A percentile compares a stretch with the other conserved stretches of the same genome.
phyloP scores from a whole-genome alignment of 2,797 vertebrate genomes.

The Chelidonichthys spinosus region DNA sequence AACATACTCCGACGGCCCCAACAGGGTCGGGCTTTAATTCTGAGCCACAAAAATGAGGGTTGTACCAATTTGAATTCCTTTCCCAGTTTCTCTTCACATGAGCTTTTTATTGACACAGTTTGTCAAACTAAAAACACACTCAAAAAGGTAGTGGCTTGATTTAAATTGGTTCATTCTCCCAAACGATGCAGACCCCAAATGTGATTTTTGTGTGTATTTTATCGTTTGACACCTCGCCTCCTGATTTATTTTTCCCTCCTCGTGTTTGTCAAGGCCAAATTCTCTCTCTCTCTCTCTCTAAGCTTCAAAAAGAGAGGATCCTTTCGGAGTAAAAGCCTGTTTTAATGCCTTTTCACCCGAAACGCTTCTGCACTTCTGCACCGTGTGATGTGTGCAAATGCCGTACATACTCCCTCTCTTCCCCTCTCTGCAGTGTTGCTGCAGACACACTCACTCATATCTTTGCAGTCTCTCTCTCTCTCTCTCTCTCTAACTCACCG shows the following conservation, averaged over 20 bases:
- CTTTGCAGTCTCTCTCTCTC: slow-evolving; percentile 59
- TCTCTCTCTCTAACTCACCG: slow-evolving; percentile 27
- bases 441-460: slow-evolving; percentile 60
- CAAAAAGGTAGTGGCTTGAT: neutral
- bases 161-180: neutral
- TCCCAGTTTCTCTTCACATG: neutral
- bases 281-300: neutral
- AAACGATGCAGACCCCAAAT: slow-evolving; percentile 1
- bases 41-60: neutral
- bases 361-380: slow-evolving; percentile 40
- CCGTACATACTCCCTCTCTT: slow-evolving; percentile 42
- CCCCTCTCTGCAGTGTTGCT: slow-evolving; percentile 63
- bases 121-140: slow-evolving; percentile 5
- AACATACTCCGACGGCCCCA: neutral
- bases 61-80: slow-evolving; percentile 4
- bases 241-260: slow-evolving; percentile 20
- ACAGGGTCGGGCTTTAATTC: slow-evolving; percentile 8
- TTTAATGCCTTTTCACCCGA: slow-evolving; percentile 39
- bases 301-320: slow-evolving; percentile 32
- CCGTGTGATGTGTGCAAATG: slow-evolving; percentile 55
- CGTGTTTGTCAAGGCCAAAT: slow-evolving; percentile 34
- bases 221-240: neutral
- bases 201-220: neutral
- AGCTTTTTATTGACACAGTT: slow-evolving; percentile 11
- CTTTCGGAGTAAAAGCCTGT: slow-evolving; percentile 41